Conservation (phyloP, 1,140 invertebrate genomes). For the Sweltsa coloradensis region DNA sequence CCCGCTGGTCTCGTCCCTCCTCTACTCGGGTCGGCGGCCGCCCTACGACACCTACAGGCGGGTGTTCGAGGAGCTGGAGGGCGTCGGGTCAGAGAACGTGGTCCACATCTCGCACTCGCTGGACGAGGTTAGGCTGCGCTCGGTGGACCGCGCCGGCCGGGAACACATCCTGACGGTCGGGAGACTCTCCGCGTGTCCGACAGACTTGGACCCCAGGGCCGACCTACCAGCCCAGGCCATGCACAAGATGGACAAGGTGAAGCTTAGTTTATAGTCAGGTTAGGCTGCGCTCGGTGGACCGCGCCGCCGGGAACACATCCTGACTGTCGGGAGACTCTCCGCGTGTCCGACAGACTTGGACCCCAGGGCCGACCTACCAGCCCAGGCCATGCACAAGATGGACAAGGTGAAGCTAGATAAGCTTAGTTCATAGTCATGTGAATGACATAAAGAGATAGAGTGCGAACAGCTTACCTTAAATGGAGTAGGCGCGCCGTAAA, state of each 20-base stretch:
- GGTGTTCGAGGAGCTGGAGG: background rate
- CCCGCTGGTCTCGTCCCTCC: background rate
- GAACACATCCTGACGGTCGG: background rate
- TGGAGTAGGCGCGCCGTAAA: no score
- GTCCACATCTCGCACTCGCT: background rate
- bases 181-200: background rate
- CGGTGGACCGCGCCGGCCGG: background rate
- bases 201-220: background rate
- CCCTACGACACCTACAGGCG: background rate
- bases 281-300: background rate
- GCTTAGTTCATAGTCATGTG: background rate
- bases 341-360: background rate
- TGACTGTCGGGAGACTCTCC: background rate
- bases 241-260: background rate
- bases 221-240: background rate
- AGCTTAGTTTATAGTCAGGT: background rate
- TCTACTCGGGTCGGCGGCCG: background rate
- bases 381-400: background rate
- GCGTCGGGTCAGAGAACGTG: background rate
- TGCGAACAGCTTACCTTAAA: no score
- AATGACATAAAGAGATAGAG: no score
- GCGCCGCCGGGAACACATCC: background rate
- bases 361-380: background rate
- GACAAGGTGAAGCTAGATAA: background rate
- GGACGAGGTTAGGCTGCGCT: background rate